Evolutionary conservation across 2,888 invertebrate genomes (phyloP), one percentile per base, ranked within the genome.

Genomic region (Liposcelis brunnea): DNA sequence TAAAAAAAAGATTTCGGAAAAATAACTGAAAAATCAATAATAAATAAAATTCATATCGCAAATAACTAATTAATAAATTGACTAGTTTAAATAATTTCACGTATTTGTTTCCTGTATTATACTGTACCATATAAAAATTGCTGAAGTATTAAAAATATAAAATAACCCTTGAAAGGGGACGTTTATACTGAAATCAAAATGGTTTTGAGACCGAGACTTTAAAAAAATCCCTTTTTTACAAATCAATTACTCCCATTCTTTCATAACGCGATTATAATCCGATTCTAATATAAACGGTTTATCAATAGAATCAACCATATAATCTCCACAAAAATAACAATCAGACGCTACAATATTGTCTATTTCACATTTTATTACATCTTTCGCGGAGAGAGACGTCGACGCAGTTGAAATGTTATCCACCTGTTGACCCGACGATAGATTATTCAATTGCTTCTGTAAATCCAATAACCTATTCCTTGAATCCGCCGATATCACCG

Each of bases 261-360:
- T 80, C 67, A 80, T 75, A 10, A 86, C 78, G 50, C 71, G 67
- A 47, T 86, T 84, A 71, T 85, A 89, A 50, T 85, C 82, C 46
- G 78, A 77, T 48, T 81, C 80, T 11, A 78, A 73, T 36, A 91
- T 81, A 59, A 93, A 93, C 1, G 90, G 87, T 55, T 80, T 77
- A 61, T 91, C 90, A 47, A 94, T 85, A 36, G 83, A 74, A 72
- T 70, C 69, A 56, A 94, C 90, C 80, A 93, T 89, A 55, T 79
- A 72, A 52, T 91, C 84, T 2, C 95, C 93, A 60, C 95, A 95
- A 65, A 81, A 90, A 4, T 90, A 69, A 61, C 95, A 95, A 64
- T 95, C 93, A 0, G 79, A 75, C 1, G 93, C 93, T 2, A 94
- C 70, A 2, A 94, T 74, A 55, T 86, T 83, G 62, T 94, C 93